Conservation (phyloP, 2,888 invertebrate species). For the Mesoligia furuncula region DNA sequence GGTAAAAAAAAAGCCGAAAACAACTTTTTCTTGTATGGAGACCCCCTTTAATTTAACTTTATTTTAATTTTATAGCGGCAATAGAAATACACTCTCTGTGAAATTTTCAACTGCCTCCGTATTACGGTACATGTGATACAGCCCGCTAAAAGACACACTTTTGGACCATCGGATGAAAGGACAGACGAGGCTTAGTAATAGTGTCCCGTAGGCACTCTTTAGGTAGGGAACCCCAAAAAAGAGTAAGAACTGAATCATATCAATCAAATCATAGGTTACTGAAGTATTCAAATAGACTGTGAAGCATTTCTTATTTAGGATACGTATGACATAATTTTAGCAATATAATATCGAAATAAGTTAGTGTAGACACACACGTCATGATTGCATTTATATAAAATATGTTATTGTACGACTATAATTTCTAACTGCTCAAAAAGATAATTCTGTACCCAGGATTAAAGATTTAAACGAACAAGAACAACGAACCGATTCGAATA, state of each 20-base stretch:
- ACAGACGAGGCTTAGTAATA: not conserved
- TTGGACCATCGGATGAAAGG: not conserved
- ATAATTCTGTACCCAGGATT: constrained; percentile 76
- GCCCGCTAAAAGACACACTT: not conserved
- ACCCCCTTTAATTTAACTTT: no score
- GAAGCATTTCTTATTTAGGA: constrained; percentile 1
- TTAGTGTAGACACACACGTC: constrained; percentile 5
- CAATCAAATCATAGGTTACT: not conserved
- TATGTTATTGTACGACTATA: constrained; percentile 3
- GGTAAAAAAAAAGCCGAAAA: not conserved
- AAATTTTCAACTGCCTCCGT: not conserved
- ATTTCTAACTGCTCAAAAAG: constrained; percentile 5
- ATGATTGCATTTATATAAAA: constrained; percentile 27
- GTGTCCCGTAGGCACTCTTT: not conserved
- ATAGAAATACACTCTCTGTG: no score
- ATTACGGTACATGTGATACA: no score
- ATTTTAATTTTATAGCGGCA: no score
- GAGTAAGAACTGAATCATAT: not conserved
- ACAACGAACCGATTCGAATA: constrained; percentile 66
- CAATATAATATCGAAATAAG: constrained; percentile 3
- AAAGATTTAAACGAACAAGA: no score
- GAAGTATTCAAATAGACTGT: constrained; percentile 9
- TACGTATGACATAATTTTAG: not conserved
- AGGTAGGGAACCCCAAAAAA: not conserved
- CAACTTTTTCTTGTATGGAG: no score